These are phyloP conservation scores for Lasioglossum lativentre DNA, from an alignment of 2,888 invertebrate species.

Conservation along the genomic window DNA sequence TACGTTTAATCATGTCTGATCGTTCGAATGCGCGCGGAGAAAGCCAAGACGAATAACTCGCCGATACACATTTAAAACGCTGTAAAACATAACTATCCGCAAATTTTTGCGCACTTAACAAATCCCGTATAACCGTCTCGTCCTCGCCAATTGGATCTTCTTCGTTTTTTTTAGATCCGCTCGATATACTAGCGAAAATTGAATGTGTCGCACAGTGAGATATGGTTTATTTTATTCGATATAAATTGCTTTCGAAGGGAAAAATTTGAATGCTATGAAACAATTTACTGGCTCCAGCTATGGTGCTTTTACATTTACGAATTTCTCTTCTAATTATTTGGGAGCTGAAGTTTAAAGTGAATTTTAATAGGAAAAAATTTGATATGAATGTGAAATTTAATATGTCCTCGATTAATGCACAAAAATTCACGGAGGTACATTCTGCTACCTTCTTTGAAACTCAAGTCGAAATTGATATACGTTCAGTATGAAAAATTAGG, in stretches of 20 bases:
- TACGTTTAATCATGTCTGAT: conserved; percentile 62
- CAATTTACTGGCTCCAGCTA: background rate
- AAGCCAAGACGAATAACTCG: background rate
- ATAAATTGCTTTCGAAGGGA: background rate
- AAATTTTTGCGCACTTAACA: conserved; percentile 6
- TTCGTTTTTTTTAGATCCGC: background rate
- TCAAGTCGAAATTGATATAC: background rate
- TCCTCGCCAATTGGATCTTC: background rate
- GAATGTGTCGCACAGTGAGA: background rate
- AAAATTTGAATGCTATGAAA: background rate
- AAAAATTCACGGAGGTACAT: background rate
- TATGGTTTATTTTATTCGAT: background rate
- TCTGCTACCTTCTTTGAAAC: background rate
- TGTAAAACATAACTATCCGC: background rate
- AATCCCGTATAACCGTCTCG: background rate
- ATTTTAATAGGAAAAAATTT: background rate
- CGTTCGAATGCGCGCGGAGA: conserved; percentile 5
- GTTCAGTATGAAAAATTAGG: background rate
- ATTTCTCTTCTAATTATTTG: background rate
- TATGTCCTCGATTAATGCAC: background rate
- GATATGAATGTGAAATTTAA: too few species aligned
- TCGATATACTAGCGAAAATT: background rate
- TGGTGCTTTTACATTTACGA: background rate
- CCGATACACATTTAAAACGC: background rate
- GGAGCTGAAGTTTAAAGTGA: background rate